Percentiles rank a stretch among this genome's conserved stretches.
phyloP scores from a whole-genome alignment of 1,140 invertebrate genomes.

The Halictus rubicundus region DNA sequence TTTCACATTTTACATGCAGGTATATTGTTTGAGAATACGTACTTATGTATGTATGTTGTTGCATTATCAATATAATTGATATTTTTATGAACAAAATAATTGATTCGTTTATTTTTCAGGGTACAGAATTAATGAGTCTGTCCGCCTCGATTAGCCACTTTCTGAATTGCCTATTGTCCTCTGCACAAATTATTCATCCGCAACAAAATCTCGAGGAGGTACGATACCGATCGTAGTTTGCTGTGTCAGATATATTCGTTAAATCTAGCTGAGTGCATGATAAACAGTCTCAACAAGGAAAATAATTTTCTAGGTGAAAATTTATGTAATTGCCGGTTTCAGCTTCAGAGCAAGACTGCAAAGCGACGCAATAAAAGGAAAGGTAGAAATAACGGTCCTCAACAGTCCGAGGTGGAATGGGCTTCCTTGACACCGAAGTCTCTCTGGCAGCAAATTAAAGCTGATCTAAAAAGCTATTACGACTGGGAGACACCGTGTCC shows the following conservation, averaged over 20 bases:
- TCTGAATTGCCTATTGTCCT: constrained; percentile 95
- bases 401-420: constrained; percentile 87
- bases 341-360: constrained; percentile 84
- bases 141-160: constrained; percentile 96
- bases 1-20: constrained; percentile 95
- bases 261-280: not conserved
- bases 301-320: constrained; percentile 21
- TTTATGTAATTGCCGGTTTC: constrained; percentile 31
- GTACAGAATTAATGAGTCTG: constrained; percentile 93
- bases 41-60: too few relatives aligned
- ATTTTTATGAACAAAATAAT: not conserved
- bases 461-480: constrained; percentile 92
- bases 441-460: constrained; percentile 93
- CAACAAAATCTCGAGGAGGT: constrained; percentile 86
- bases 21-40: constrained; percentile 60
- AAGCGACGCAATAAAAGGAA: constrained; percentile 86
- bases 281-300: not conserved
- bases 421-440: constrained; percentile 90
- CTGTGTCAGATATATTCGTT: not conserved
- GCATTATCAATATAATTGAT: constrained; percentile 3
- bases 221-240: constrained; percentile 49
- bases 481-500: constrained; percentile 89
- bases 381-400: constrained; percentile 83
- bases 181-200: constrained; percentile 84
- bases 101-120: constrained; percentile 74